A percentile compares a stretch with the other conserved stretches of the same genome.
phyloP scores from a whole-genome alignment of 2,113 vertebrate genomes.

The Grus americana region DNA sequence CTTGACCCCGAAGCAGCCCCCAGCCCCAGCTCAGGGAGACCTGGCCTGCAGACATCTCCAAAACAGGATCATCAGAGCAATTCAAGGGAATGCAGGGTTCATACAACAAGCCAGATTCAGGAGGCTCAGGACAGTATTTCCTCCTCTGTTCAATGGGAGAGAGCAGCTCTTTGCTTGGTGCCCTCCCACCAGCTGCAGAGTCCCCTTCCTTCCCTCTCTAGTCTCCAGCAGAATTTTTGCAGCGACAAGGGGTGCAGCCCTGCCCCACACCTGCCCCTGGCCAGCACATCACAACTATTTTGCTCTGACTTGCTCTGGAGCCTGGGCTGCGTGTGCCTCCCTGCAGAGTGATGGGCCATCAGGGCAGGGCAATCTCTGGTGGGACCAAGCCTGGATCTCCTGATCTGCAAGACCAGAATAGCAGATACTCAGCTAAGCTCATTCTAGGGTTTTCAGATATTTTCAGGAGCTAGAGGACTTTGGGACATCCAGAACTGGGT shows the following conservation, averaged over 20 bases:
- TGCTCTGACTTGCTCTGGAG: neutral
- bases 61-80: neutral
- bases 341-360: neutral
- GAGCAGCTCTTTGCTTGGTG: neutral
- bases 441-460: neutral
- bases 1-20: neutral
- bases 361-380: neutral
- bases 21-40: neutral
- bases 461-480: neutral
- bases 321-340: neutral
- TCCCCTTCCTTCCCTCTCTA: neutral
- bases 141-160: neutral
- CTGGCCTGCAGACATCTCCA: neutral
- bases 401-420: neutral
- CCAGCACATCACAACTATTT: rapidly evolving
- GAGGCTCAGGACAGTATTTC: neutral
- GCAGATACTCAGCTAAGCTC: neutral
- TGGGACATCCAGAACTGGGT: neutral
- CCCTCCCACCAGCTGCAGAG: neutral
- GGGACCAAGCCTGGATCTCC: neutral
- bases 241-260: neutral
- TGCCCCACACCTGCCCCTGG: neutral
- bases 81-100: neutral
- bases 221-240: neutral
- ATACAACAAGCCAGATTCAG: neutral